Evolutionary conservation across 2,888 invertebrate species (phyloP), one percentile per base, ranked within the genome.

Genomic region (Plagiodera versicolora): DNA sequence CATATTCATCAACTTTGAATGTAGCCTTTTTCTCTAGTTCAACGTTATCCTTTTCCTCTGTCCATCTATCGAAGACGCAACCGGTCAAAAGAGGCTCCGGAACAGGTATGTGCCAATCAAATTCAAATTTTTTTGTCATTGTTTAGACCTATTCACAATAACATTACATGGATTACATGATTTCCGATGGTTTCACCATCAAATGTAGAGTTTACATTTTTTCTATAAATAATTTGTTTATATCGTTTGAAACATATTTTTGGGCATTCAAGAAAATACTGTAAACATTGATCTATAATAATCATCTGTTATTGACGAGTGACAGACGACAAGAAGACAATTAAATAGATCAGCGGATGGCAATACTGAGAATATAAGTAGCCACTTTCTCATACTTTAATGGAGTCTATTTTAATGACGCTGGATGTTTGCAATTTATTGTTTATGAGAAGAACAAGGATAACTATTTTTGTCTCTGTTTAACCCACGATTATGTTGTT

Each of bases 51-150:
- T 94, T 95, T 78, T 97, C 97, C 82, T 99, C 99, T 60, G 95
- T 94, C 97, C 98, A 99, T 72, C 98, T 87, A 84, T 99, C 98
- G 81, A 98, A 96, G 56, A 89, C 85, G 71, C 92, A 91, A 58
- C 99, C 99, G 77, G 86, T 84, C 54, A 89, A 84, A 50, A 97
- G 85, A 47, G 90, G 86, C 75, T 94, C 91, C 49, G 98, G 98
- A 70, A 98, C 94, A 63, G 92, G 90, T 75, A 95, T 91, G 81
- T 92, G 94, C 98, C 98, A 99, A 85, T 95, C 92, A 85, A 99
- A 99, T 80, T 98, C 98, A 83, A 95, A 98, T 82, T 92, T 93
- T 83, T 99, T 99, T 77, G 98, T 98, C 96, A 97, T 97, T 49
- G 64, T 67, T 61, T 45, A 61, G 48, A 44, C 58, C 58, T 62